Evolutionary conservation across 2,888 invertebrate species (phyloP), one percentile per base, ranked within the genome.

Genomic region (Papilio gigon): DNA sequence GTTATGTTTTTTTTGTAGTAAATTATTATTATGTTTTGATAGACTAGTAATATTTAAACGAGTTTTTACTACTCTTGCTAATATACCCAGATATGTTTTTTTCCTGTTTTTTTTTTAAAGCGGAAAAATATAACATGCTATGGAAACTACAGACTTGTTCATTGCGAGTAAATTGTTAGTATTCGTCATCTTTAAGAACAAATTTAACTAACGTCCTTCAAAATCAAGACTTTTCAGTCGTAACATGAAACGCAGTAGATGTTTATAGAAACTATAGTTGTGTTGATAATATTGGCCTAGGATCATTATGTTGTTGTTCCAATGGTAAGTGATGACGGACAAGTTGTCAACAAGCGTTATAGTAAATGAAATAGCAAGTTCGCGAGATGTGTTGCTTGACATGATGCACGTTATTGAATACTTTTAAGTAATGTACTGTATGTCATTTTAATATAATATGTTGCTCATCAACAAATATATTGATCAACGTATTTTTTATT

Each of bases 361-460:
- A 8, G 14, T n/a, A 53, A 27, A n/a, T 53, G 27, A 27, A 27
- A 53, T 53, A 53, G 27, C 27, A 53, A 27, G 53, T 53, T 53
- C 53, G 9, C 27, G 2, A n/a, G 53, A 35, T 35, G 33, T 35
- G 33, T 6, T 35, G 6, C 6, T 27, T 50, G 17, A 14, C 12
- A 50, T 14, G 4, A 27, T 22, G n/a, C n/a, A 50, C 50, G 50
- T 27, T 14, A 50, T 25, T 25, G 14, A 50, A 50, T 50, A 27
- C 27, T 14, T 50, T 50, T n/a, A 8, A 27, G 27, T 50, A 50
- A 40, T n/a, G n/a, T n/a, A n/a, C n/a, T n/a, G n/a, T n/a, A n/a
- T n/a, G n/a, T n/a, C n/a, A n/a, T n/a, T n/a, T n/a, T n/a, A n/a
- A n/a, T n/a, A n/a, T n/a, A n/a, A n/a, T n/a, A n/a, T n/a, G n/a